These are phyloP conservation scores for Drosophila ficusphila DNA, from an alignment of 1,140 invertebrate genomes.

Conservation along the genomic window DNA sequence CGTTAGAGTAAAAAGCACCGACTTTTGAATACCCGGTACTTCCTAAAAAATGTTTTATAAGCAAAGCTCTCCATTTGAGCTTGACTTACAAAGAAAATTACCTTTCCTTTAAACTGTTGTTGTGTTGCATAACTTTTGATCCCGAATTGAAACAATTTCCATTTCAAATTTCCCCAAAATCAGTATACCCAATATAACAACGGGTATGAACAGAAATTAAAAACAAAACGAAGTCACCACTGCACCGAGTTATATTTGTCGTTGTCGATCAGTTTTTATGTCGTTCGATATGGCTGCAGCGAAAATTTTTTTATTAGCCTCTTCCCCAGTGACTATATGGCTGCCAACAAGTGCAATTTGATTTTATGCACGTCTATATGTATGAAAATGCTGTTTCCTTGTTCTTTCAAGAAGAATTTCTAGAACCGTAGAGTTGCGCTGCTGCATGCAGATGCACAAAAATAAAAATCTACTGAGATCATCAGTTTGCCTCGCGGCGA, in stretches of 20 bases:
- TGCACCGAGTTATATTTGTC: constrained; percentile 74
- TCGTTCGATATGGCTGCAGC: constrained; percentile 78
- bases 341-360: constrained; percentile 79
- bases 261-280: constrained; percentile 82
- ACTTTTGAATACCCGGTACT: neutral
- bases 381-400: constrained; percentile 38
- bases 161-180: neutral
- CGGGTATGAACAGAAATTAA: constrained; percentile 6
- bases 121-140: neutral
- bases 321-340: constrained; percentile 61
- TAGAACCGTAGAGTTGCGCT: constrained; percentile 21
- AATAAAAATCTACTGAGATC: constrained; percentile 9
- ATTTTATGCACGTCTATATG: constrained; percentile 50
- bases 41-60: neutral
- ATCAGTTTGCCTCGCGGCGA: neutral
- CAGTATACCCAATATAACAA: neutral
- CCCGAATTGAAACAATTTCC: neutral
- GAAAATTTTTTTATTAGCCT: constrained; percentile 80
- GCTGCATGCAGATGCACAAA: constrained; percentile 12
- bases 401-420: constrained; percentile 35
- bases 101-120: neutral
- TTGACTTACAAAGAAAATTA: neutral
- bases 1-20: too few relatives aligned
- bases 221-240: constrained; percentile 19
- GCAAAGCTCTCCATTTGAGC: too few relatives aligned